Conservation (phyloP, 2,888 invertebrate genomes). For the Pheosia tremula region DNA sequence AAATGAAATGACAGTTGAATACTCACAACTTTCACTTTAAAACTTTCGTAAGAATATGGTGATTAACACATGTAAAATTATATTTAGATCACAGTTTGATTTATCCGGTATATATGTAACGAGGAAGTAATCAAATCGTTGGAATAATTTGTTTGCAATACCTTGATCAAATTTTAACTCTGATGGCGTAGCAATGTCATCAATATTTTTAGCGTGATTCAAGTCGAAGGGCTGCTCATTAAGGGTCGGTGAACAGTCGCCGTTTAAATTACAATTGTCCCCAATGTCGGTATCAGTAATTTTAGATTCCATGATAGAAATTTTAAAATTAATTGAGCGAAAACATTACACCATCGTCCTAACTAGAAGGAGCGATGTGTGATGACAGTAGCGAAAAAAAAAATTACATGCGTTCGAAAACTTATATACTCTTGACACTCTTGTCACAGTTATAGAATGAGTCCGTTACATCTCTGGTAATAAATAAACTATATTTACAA, state of each 20-base stretch:
- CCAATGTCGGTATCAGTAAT: conserved; percentile 58
- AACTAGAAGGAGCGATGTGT: conserved; percentile 34
- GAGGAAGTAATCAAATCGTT: conserved; percentile 45
- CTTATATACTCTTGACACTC: too few relatives aligned
- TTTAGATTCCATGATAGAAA: conserved; percentile 71
- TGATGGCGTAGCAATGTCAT: conserved; percentile 84
- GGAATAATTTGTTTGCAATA: conserved; percentile 74
- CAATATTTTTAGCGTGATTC: conserved; percentile 77
- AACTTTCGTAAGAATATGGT: conserved; percentile 9
- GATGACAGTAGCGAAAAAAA: conserved; percentile 63
- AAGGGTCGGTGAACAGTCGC: conserved; percentile 60
- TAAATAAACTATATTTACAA: too few relatives aligned
- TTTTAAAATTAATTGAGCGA: conserved; percentile 60
- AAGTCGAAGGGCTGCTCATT: conserved; percentile 58
- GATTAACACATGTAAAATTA: conserved; percentile 9
- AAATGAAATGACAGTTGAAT: conserved; percentile 30
- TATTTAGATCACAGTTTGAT: conserved; percentile 12
- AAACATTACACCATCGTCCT: conserved; percentile 76
- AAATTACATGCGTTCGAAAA: conserved; percentile 20
- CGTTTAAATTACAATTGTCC: conserved; percentile 66
- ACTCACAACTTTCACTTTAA: conserved; percentile 46
- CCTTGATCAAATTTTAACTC: conserved; percentile 89
- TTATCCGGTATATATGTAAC: conserved; percentile 22
- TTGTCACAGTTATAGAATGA: too few relatives aligned
- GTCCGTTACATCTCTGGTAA: too few relatives aligned